A percentile compares a stretch with the other conserved stretches of the same genome.
Conservation (phyloP, 2,113 vertebrate species). For the Sceloporus tristichus region DNA sequence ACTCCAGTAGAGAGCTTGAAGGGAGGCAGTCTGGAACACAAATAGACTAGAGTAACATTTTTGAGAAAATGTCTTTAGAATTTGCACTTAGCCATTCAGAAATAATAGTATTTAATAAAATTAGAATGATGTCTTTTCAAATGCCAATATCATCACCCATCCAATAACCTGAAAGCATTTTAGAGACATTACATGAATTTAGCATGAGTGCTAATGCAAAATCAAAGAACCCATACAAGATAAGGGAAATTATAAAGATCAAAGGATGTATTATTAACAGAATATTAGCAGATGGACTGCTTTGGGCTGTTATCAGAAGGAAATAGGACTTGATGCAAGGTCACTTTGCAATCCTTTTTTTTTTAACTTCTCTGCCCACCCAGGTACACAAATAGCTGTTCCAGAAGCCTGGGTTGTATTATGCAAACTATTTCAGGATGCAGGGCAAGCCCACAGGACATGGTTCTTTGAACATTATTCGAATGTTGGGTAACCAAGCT, state of each 20-base stretch:
- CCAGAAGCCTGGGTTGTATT: neutral
- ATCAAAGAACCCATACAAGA: neutral
- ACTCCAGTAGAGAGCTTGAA: constrained; percentile 32
- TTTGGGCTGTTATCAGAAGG: neutral
- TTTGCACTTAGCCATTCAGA: constrained; percentile 1
- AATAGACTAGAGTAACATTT: constrained; percentile 24
- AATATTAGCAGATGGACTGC: neutral
- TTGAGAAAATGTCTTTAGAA: constrained; percentile 17
- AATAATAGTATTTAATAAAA: constrained; percentile 40
- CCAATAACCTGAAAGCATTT: constrained; percentile 7
- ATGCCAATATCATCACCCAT: constrained; percentile 2
- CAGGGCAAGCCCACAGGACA: too few relatives aligned
- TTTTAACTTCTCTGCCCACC: neutral
- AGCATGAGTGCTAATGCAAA: neutral
- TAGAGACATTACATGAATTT: constrained; percentile 31
- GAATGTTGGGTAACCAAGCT: neutral
- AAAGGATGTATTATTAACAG: neutral
- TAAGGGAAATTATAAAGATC: neutral
- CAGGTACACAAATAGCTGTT: neutral
- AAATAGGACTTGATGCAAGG: neutral
- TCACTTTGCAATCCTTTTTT: neutral
- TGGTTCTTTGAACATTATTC: neutral
- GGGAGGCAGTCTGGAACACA: constrained; percentile 24
- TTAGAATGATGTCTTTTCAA: constrained; percentile 27
- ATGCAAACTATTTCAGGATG: neutral